Evolutionary conservation across 2,888 invertebrate species (phyloP).

Genomic region (Alloscopus bannaensis): DNA sequence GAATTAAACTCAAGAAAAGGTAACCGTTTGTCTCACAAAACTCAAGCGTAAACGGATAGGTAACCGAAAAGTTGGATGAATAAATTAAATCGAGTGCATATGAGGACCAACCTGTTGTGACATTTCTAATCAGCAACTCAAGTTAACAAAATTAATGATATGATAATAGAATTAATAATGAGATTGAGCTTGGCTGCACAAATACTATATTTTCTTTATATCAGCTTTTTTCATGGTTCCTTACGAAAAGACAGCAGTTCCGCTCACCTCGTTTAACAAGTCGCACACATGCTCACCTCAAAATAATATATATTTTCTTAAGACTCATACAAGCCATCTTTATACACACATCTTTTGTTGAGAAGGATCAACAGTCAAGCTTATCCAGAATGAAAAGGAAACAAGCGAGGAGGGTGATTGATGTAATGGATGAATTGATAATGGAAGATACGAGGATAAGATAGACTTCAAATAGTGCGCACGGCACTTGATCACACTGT

Average conservation of each 20-base stretch:
- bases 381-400: slow-evolving; percentile 31
- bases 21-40: too few relatives aligned
- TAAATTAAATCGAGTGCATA: not conserved
- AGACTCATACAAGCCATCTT: not conserved
- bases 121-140: not conserved
- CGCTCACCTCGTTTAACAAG: not conserved
- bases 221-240: too few relatives aligned
- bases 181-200: not conserved
- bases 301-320: not conserved
- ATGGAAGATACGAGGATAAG: slow-evolving; percentile 69
- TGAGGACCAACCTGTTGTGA: slow-evolving; percentile 4
- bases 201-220: too few relatives aligned
- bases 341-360: slow-evolving; percentile 1
- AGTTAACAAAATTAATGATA: slow-evolving; percentile 14
- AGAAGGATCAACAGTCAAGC: slow-evolving; percentile 22
- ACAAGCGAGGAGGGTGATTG: slow-evolving; percentile 60
- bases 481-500: slow-evolving; percentile 42
- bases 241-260: not conserved
- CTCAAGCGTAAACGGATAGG: not conserved
- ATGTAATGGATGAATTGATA: slow-evolving; percentile 67
- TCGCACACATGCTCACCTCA: slow-evolving; percentile 14
- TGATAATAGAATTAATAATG: slow-evolving; percentile 24
- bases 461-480: slow-evolving; percentile 72
- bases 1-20: too few relatives aligned
- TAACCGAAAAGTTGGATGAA: not conserved